phyloP scores from a whole-genome alignment of 2,113 vertebrate genomes.

The Gavia stellata region DNA sequence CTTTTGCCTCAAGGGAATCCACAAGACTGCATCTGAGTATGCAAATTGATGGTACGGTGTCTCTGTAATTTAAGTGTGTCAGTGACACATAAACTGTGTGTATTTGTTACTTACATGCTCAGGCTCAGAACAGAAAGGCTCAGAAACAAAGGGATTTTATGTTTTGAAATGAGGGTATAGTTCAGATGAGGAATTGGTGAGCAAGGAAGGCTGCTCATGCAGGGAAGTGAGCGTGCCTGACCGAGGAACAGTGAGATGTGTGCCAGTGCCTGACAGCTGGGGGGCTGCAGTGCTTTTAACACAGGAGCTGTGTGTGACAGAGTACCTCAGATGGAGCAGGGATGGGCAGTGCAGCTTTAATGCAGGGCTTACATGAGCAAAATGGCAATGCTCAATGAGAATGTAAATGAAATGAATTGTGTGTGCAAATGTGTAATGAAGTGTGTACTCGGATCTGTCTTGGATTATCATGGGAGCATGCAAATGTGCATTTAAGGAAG shows the following conservation, averaged over 20 bases:
- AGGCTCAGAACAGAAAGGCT: background rate
- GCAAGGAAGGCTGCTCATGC: background rate
- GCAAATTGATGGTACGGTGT: background rate
- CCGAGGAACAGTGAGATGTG: background rate
- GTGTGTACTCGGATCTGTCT: slow-evolving; percentile 16
- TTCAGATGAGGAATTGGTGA: background rate
- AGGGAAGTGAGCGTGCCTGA: background rate
- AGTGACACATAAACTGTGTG: background rate
- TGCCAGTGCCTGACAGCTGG: background rate
- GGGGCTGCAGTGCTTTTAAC: background rate
- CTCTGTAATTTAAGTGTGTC: background rate
- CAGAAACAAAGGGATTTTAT: background rate
- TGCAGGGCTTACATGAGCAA: background rate
- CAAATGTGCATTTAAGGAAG: slow-evolving; percentile 7
- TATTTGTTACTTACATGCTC: background rate
- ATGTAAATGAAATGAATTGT: slow-evolving; percentile 59
- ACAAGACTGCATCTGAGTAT: background rate
- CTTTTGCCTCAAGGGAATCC: background rate
- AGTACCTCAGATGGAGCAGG: background rate
- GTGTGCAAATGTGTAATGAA: slow-evolving; percentile 56
- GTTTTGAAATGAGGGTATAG: background rate
- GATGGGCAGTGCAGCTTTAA: background rate
- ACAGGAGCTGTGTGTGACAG: background rate
- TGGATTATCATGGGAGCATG: slow-evolving; percentile 22
- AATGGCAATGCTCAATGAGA: slow-evolving; percentile 21